phyloP scores from a whole-genome alignment of 92 coral and sea anemone species.

The Heliopora coerulea region DNA sequence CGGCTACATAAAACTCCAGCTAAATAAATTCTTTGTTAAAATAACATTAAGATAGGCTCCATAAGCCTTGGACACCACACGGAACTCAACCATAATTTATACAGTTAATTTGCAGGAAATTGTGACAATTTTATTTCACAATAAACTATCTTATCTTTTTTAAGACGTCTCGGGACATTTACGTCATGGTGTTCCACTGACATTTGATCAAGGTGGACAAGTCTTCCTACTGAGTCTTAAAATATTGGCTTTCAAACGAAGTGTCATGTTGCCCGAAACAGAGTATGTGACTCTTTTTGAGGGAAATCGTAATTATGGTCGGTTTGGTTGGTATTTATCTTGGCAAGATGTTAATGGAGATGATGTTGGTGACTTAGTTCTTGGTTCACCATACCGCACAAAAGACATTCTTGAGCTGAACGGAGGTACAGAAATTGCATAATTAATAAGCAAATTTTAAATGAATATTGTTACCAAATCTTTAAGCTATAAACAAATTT shows the following conservation, averaged over 20 bases:
- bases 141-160: neutral
- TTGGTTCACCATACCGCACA: conserved; percentile 89
- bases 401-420: conserved; percentile 64
- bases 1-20: too few species aligned
- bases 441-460: too few species aligned
- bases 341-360: conserved; percentile 78
- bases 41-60: too few species aligned
- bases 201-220: conserved; percentile 83
- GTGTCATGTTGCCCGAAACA: neutral
- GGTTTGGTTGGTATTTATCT: conserved; percentile 77
- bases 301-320: conserved; percentile 88
- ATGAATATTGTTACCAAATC: too few species aligned
- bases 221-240: conserved; percentile 65
- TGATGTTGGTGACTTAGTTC: conserved; percentile 70
- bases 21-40: too few species aligned
- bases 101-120: too few species aligned
- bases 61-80: too few species aligned
- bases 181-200: conserved; percentile 43
- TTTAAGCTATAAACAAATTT: too few species aligned
- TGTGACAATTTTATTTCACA: too few species aligned
- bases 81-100: too few species aligned
- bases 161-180: conserved; percentile 68
- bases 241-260: conserved; percentile 45
- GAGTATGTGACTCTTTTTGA: conserved; percentile 62
- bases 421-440: conserved; percentile 60